Evolutionary conservation across 2,888 invertebrate genomes (phyloP).

Genomic region (Oscheius sp.): DNA sequence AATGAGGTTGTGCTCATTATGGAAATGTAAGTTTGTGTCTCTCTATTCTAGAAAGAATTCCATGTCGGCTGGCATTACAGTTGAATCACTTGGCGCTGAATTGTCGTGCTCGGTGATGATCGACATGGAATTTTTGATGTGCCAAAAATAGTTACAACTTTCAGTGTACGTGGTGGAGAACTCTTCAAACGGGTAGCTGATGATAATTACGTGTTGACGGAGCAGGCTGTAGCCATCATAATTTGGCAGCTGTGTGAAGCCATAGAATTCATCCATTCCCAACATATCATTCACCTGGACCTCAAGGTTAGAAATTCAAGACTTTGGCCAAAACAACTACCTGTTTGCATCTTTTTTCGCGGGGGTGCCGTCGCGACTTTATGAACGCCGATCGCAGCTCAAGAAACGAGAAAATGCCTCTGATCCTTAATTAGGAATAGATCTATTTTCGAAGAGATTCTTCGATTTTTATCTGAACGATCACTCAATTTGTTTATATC

Average conservation of each 20-base stretch:
- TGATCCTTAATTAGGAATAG: not conserved
- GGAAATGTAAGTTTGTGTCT: constrained; percentile 86
- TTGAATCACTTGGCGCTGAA: constrained; percentile 17
- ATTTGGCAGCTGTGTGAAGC: constrained; percentile 94
- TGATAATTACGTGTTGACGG: constrained; percentile 96
- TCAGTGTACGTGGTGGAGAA: constrained; percentile 96
- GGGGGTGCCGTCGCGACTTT: constrained; percentile 17
- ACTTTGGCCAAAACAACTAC: constrained; percentile 4
- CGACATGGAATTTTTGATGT: not conserved
- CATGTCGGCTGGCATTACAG: constrained; percentile 1
- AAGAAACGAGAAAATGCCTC: not conserved
- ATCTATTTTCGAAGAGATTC: not conserved
- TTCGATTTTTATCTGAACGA: not conserved
- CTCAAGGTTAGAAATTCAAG: constrained; percentile 83
- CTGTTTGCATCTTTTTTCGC: constrained; percentile 29
- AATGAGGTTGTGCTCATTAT: constrained; percentile 93
- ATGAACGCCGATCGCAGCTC: not conserved
- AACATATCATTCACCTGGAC: constrained; percentile 94
- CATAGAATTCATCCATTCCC: constrained; percentile 93
- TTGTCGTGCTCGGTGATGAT: not conserved
- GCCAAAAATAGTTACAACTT: constrained; percentile 60
- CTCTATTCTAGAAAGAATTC: constrained; percentile 22
- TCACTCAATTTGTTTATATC: not conserved
- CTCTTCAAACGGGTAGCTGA: constrained; percentile 98
- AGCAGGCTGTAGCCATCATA: constrained; percentile 92